Evolutionary conservation across 2,113 vertebrate genomes (phyloP), one percentile per base, ranked within the genome.

Genomic region (Phycodurus eques): DNA sequence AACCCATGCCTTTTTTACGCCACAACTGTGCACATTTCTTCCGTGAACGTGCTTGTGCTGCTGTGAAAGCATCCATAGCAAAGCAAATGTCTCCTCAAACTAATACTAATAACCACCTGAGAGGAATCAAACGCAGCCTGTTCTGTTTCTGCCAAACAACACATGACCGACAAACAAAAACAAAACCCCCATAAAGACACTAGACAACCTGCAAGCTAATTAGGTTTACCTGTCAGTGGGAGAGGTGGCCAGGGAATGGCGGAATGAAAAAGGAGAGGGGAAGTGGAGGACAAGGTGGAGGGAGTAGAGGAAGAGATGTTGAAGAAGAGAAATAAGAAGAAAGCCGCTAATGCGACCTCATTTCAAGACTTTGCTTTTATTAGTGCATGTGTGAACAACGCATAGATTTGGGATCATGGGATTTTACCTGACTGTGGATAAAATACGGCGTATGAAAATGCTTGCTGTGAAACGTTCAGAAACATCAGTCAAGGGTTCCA

Each of bases 71-170:
- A 86, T 90, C 88, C 85, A 90, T 86, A 84, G n/a, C 59, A 14
- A 77, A 77, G 67, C 79, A 66, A 77, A 80, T 72, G 72, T 74
- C 68, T 85, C 76, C 85, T 78, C 54, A 81, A 81, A 85, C 57
- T 79, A 33, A 78, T 86, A 81, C 77, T 88, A 87, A 90, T 91
- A 88, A 90, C 78, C 88, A 85, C 87, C 85, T 71, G 83, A 81
- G 88, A 89, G 87, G 84, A 87, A 87, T 91, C 80, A 87, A 88
- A 87, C 73, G 63, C 67, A 78, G 75, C 61, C 80, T 64, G 77
- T 70, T 83, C 68, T 17, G 64, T 88, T 82, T 84, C 82, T 78
- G 76, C 76, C 73, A 74, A 78, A 80, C 84, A 79, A 70, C 57
- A 80, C 65, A 75, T 72, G 74, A 86, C 86, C 81, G 80, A 80